phyloP scores from a whole-genome alignment of 2,888 invertebrate genomes.

The Scaptomyza parva region DNA sequence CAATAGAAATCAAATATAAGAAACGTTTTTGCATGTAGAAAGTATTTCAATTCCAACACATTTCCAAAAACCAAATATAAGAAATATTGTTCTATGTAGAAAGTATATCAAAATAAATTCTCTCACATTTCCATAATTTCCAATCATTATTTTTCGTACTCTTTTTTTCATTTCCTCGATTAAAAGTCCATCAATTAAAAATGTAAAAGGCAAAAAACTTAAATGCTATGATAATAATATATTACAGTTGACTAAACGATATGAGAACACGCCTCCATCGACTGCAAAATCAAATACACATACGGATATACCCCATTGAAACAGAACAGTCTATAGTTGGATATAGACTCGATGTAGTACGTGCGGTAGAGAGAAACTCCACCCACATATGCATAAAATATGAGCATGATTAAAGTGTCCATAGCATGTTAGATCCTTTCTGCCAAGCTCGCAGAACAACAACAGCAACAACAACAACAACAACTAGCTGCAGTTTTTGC shows the following conservation, averaged over 20 bases:
- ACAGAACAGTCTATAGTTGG: conserved; percentile 2
- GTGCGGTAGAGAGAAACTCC: conserved; percentile 11
- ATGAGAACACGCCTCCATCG: conserved; percentile 3
- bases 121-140: too few species aligned
- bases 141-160: too few species aligned
- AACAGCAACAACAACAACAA: conserved; percentile 23
- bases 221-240: conserved; percentile 9
- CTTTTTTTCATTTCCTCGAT: neutral
- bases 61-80: too few species aligned
- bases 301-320: conserved; percentile 3
- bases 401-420: conserved; percentile 77
- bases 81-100: too few species aligned
- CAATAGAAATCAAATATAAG: too few species aligned
- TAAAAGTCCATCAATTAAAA: neutral
- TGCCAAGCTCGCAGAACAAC: conserved; percentile 32
- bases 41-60: too few species aligned
- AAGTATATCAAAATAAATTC: too few species aligned
- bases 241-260: conserved; percentile 9
- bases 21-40: too few species aligned
- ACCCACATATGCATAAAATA: conserved; percentile 66
- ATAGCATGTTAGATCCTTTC: conserved; percentile 70
- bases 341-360: neutral
- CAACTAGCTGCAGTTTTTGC: conserved; percentile 39
- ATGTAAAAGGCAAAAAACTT: neutral
- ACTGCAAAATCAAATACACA: neutral